Base-by-base conservation (phyloP, 2,888 invertebrate species). In the Heliconius aoede region DNA sequence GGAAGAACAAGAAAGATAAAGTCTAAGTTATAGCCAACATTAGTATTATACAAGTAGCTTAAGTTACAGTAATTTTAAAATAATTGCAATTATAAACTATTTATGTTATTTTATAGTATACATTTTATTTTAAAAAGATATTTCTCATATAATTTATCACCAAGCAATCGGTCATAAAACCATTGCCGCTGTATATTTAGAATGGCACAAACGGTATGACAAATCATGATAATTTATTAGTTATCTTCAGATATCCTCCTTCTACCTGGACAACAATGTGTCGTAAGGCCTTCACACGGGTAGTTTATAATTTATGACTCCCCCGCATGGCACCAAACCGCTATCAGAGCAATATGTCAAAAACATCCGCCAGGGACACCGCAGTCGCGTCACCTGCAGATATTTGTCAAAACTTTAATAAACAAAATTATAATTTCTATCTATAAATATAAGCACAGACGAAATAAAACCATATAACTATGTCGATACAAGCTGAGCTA, bases 321-420 rank as follows among this genome's bases (percentile, higher is more conserved):
- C 2, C 87, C 87, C 87, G 86, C 87, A 88, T 89, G 81, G 81
- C 82, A 86, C 86, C 85, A 83, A 88, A 88, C 88, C 89, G 88
- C 89, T 89, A 92, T 92, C 91, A 89, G 87, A 90, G 89, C 90
- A 89, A 94, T 93, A 92, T 90, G 93, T 92, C 92, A 92, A 88
- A 90, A 85, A 85, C 92, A 92, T 91, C 91, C 91, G 90, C 85
- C 85, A 86, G 89, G 89, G 88, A 87, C 90, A 90, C 90, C 90
- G 87, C 89, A 83, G 82, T 84, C 86, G 87, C 90, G 90, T 93
- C 93, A 94, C 93, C 93, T 93, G 91, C 91, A 92, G 90, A 90
- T 91, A 94, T 94, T 93, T 92, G 91, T 94, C 94, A 94, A 93
- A 93, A 93, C 86, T 92, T 87, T 86, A 83, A 84, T 83, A 84